Evolutionary conservation across 2,888 invertebrate genomes (phyloP).

Genomic region (Scaptomyza polygonia): DNA sequence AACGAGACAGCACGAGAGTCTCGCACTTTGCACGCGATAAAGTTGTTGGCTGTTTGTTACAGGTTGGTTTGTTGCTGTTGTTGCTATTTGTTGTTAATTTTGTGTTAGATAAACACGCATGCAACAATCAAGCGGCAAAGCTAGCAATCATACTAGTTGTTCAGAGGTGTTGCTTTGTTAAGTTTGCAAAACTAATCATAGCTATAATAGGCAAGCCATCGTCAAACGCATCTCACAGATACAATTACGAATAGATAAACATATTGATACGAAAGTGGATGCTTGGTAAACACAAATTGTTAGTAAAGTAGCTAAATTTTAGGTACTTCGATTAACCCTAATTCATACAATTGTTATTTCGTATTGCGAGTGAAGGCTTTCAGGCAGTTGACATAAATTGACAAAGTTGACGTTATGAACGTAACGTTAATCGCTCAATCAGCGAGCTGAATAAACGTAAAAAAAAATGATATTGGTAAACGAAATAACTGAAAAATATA

Average conservation of each 20-base stretch:
- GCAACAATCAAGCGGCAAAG: conserved; percentile 47
- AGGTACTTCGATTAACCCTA: too few species aligned
- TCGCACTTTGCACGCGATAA: conserved; percentile 70
- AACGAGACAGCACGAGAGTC: conserved; percentile 70
- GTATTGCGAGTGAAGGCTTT: conserved; percentile 66
- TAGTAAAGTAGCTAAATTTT: too few species aligned
- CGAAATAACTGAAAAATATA: conserved; percentile 70
- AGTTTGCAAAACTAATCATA: conserved; percentile 60
- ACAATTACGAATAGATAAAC: conserved; percentile 13
- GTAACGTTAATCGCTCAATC: conserved; percentile 70
- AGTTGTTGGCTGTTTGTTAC: conserved; percentile 44
- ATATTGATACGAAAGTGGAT: too few species aligned
- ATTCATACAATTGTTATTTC: conserved; percentile 1
- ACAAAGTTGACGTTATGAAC: conserved; percentile 64
- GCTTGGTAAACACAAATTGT: too few species aligned
- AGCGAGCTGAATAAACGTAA: conserved; percentile 23
- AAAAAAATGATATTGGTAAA: background rate
- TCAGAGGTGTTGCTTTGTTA: conserved; percentile 73
- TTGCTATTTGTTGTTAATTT: too few species aligned
- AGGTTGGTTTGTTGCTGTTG: conserved; percentile 19
- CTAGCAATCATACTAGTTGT: conserved; percentile 65
- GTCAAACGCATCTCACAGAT: conserved; percentile 30
- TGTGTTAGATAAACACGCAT: conserved; percentile 43
- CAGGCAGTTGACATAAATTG: conserved; percentile 68
- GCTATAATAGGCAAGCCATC: conserved; percentile 34